phyloP scores from a whole-genome alignment of 2,888 invertebrate genomes.

The Hybos culiciformis region DNA sequence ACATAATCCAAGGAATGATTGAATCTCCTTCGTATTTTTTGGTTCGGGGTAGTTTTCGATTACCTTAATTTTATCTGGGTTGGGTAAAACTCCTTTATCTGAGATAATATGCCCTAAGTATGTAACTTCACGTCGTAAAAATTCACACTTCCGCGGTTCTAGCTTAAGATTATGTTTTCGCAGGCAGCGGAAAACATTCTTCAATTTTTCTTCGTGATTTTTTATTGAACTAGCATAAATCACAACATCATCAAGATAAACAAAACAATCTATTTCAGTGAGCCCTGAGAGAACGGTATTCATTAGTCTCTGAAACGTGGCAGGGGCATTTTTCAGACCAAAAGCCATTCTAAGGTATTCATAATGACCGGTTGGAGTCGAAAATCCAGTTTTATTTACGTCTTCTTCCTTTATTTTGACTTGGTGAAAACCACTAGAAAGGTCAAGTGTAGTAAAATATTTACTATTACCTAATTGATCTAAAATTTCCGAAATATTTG shows the following conservation, averaged over 20 bases:
- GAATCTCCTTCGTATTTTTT: too few species aligned
- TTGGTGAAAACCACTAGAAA: slow-evolving; percentile 20
- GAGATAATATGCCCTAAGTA: too few species aligned
- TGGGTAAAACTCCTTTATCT: too few species aligned
- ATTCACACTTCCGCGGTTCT: too few species aligned
- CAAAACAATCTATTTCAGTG: slow-evolving; percentile 17
- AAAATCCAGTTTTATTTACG: slow-evolving; percentile 8
- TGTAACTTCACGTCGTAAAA: too few species aligned
- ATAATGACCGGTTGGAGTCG: slow-evolving; percentile 3
- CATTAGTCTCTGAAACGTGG: slow-evolving; percentile 7
- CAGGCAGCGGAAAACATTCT: too few species aligned
- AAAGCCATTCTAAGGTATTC: slow-evolving; percentile 10
- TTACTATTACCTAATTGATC: slow-evolving; percentile 10
- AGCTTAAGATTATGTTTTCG: too few species aligned
- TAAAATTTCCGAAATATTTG: slow-evolving; percentile 14
- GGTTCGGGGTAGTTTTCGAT: too few species aligned
- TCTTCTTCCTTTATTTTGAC: slow-evolving; percentile 13
- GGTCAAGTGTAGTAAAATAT: slow-evolving; percentile 15
- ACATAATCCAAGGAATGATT: too few species aligned
- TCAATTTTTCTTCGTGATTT: too few species aligned
- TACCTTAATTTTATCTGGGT: too few species aligned
- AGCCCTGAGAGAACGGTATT: slow-evolving; percentile 17
- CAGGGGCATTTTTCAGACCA: slow-evolving; percentile 8
- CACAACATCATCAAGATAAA: slow-evolving; percentile 23
- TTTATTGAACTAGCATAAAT: too few species aligned